Evolutionary conservation across 1,140 invertebrate genomes (phyloP).

Genomic region (Maconellicoccus hirsutus): DNA sequence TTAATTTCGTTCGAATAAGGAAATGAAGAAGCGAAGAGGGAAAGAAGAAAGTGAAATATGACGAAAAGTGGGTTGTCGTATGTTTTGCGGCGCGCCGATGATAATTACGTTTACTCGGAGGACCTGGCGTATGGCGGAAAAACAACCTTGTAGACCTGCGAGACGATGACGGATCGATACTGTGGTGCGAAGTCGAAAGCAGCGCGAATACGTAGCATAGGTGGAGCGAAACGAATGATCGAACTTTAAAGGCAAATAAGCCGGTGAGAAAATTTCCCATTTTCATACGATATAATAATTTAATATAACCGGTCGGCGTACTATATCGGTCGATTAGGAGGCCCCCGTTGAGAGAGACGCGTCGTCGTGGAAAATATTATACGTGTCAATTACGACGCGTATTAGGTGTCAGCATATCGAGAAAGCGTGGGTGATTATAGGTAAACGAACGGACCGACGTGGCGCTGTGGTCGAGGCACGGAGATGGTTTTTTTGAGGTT

Average conservation of each 20-base stretch:
- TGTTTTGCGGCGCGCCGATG: too few relatives aligned
- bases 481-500: too few relatives aligned
- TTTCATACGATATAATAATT: neutral
- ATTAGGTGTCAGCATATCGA: neutral
- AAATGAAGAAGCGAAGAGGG: neutral
- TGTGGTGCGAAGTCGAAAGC: neutral
- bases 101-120: too few relatives aligned
- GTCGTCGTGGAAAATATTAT: neutral
- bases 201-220: neutral
- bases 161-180: too few relatives aligned
- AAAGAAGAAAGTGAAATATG: slow-evolving; percentile 1
- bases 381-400: neutral
- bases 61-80: neutral
- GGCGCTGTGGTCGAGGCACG: too few relatives aligned
- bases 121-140: too few relatives aligned
- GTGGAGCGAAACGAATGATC: neutral
- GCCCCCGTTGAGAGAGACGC: neutral
- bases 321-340: neutral
- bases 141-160: too few relatives aligned
- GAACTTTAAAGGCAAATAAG: neutral
- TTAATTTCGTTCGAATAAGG: neutral
- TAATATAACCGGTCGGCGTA: neutral
- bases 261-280: neutral
- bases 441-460: too few relatives aligned
- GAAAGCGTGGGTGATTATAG: slow-evolving; percentile 1